Evolutionary conservation across 1,140 invertebrate genomes (phyloP).

Genomic region (Hermetia illucens): DNA sequence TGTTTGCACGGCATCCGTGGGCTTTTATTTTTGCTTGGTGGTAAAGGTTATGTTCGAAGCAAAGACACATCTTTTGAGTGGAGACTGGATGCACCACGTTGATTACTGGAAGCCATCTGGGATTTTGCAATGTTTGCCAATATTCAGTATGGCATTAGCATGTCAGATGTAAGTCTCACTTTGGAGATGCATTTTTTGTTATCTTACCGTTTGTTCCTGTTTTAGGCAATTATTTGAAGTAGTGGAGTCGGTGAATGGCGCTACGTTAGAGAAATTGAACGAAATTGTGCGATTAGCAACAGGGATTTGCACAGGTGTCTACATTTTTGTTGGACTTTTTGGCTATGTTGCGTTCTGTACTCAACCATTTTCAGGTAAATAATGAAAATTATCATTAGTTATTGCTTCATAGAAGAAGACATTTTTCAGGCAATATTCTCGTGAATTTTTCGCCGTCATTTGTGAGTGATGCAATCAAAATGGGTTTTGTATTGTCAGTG

Average conservation of each 20-base stretch:
- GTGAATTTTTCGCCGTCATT: constrained; percentile 67
- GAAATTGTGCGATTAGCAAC: constrained; percentile 73
- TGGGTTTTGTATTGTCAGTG: constrained; percentile 88
- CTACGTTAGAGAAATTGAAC: constrained; percentile 81
- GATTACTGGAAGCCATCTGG: constrained; percentile 74
- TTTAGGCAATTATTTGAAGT: constrained; percentile 87
- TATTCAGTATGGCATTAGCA: constrained; percentile 88
- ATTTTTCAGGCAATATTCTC: constrained; percentile 75
- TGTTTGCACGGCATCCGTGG: constrained; percentile 76
- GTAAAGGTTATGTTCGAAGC: constrained; percentile 73
- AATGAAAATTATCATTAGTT: constrained; percentile 20
- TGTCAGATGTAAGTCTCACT: constrained; percentile 72
- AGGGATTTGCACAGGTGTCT: constrained; percentile 80
- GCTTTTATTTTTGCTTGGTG: constrained; percentile 81
- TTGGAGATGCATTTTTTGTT: background rate
- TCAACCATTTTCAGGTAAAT: constrained; percentile 59
- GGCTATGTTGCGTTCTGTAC: constrained; percentile 87
- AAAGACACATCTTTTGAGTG: constrained; percentile 49
- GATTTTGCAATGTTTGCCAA: constrained; percentile 79
- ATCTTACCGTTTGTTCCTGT: constrained; percentile 6
- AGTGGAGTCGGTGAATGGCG: constrained; percentile 78
- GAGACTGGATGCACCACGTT: constrained; percentile 61
- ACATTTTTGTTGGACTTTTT: constrained; percentile 80
- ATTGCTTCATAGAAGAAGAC: too few relatives aligned
- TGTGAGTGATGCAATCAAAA: constrained; percentile 74